These are phyloP conservation scores for Charadrius vociferus DNA, from an alignment of 2,113 vertebrate species.

Conservation along the genomic window DNA sequence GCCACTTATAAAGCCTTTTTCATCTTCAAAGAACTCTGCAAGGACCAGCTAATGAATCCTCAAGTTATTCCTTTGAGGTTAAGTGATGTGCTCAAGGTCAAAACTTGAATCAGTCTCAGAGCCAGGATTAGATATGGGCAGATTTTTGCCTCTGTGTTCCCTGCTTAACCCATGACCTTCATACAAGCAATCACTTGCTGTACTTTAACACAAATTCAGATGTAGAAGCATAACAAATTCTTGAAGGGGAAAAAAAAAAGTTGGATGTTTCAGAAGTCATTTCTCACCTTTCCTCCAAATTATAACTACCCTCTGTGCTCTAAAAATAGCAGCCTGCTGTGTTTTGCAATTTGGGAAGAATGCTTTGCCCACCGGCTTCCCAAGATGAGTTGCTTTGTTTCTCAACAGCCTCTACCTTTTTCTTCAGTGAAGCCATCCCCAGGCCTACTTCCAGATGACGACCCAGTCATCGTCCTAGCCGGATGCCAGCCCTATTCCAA, in stretches of 20 bases:
- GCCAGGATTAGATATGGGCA: not conserved
- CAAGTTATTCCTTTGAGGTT: constrained; percentile 39
- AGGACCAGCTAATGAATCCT: constrained; percentile 34
- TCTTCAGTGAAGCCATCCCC: not conserved
- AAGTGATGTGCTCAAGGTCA: constrained; percentile 51
- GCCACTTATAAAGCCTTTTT: constrained; percentile 31
- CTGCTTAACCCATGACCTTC: not conserved
- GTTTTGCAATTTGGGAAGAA: not conserved
- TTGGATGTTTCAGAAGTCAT: not conserved
- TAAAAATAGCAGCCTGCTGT: not conserved
- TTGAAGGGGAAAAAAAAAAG: not conserved
- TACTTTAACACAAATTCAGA: not conserved
- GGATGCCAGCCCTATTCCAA: not conserved
- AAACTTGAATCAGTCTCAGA: constrained; percentile 11
- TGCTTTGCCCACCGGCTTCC: not conserved
- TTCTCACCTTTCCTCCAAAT: not conserved
- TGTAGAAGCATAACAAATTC: not conserved
- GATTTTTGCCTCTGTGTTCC: not conserved
- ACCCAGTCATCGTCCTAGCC: not conserved
- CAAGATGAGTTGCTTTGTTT: not conserved
- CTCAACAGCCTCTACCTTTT: not conserved
- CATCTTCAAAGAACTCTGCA: constrained; percentile 44
- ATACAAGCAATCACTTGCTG: not conserved
- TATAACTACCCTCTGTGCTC: not conserved
- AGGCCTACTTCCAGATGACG: not conserved